phyloP scores from a whole-genome alignment of 2,113 vertebrate genomes.

The Rhabdomys dilectus region DNA sequence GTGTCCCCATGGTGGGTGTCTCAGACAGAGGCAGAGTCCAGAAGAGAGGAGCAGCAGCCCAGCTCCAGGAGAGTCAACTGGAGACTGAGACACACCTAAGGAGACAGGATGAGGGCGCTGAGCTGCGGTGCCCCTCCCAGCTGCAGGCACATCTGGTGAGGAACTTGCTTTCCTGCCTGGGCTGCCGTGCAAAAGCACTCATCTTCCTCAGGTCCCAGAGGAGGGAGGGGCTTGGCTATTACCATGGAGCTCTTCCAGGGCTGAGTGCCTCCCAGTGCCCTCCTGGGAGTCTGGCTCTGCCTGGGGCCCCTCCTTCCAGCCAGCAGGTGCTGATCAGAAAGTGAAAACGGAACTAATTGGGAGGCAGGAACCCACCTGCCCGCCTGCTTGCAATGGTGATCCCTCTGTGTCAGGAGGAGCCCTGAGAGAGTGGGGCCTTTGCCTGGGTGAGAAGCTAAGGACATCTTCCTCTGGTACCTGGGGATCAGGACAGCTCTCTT shows the following conservation, averaged over 20 bases:
- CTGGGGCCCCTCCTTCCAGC: background rate
- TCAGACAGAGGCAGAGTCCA: background rate
- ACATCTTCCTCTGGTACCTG: background rate
- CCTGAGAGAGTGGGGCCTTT: background rate
- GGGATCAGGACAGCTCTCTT: background rate
- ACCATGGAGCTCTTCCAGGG: background rate
- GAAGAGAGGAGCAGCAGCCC: background rate
- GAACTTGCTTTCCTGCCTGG: background rate
- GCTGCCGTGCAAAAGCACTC: background rate
- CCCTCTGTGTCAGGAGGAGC: background rate
- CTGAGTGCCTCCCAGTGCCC: slow-evolving; percentile 8
- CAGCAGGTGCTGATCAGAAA: slow-evolving; percentile 21
- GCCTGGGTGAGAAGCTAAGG: background rate
- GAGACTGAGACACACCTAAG: slow-evolving; percentile 35
- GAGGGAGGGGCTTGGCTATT: slow-evolving; percentile 57
- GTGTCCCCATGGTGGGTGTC: slow-evolving; percentile 42
- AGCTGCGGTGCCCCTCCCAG: background rate
- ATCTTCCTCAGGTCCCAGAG: background rate
- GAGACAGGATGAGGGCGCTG: background rate
- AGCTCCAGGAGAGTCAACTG: background rate
- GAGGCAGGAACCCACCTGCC: slow-evolving; percentile 21
- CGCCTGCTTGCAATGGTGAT: rapidly evolving
- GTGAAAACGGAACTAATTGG: background rate
- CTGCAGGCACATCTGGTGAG: background rate
- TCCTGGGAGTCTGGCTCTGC: slow-evolving; percentile 67